Evolutionary conservation across 2,113 vertebrate species (phyloP).

Genomic region (Mystacornis crossleyi): DNA sequence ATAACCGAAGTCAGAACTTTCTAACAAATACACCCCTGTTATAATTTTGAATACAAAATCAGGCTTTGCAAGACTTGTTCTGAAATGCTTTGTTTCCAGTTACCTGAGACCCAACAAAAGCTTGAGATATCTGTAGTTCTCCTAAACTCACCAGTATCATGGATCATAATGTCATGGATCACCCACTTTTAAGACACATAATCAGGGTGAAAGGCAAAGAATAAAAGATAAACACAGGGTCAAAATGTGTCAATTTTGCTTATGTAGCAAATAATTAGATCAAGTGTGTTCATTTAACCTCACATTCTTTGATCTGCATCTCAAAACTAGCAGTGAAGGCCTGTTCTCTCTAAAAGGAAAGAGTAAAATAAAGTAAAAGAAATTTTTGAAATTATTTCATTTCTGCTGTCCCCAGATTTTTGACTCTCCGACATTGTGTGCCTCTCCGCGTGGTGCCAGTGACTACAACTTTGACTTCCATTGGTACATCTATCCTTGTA

Average conservation of each 20-base stretch:
- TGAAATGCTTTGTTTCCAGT: neutral
- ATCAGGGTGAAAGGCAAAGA: neutral
- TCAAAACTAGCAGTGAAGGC: neutral
- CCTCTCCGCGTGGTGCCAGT: accelerated
- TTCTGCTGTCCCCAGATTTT: neutral
- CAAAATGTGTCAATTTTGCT: neutral
- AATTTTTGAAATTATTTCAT: neutral
- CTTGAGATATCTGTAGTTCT: neutral
- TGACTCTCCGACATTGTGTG: neutral
- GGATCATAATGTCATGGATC: neutral
- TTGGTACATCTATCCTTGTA: neutral
- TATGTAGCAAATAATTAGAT: neutral
- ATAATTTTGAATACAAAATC: neutral
- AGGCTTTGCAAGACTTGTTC: neutral
- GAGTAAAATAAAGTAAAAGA: neutral
- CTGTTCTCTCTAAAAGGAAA: neutral
- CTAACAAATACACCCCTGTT: neutral
- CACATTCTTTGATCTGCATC: neutral
- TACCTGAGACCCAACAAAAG: neutral
- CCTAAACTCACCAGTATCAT: neutral
- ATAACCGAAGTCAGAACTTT: neutral
- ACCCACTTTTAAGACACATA: neutral
- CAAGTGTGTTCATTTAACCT: neutral
- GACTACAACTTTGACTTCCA: neutral
- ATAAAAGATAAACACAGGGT: neutral